These are phyloP conservation scores for Cheilosia impressa DNA, from an alignment of 2,888 invertebrate genomes.

Conservation along the genomic window DNA sequence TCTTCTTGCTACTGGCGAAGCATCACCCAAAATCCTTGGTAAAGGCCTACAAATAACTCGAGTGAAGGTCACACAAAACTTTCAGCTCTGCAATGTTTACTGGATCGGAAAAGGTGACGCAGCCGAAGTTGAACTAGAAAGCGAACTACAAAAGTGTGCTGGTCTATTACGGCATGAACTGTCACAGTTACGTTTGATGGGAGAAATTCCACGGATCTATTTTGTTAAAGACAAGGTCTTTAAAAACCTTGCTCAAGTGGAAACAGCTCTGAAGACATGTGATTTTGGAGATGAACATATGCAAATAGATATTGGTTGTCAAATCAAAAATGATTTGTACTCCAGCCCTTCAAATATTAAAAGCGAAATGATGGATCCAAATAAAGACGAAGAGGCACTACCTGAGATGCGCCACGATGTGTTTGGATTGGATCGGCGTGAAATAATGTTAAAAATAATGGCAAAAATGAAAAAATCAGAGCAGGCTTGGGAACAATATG, in stretches of 20 bases:
- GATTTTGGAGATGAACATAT: conserved; percentile 88
- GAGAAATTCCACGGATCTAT: conserved; percentile 89
- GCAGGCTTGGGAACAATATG: conserved; percentile 84
- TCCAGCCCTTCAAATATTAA: conserved; percentile 37
- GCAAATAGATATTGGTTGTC: conserved; percentile 83
- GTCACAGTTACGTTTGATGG: conserved; percentile 89
- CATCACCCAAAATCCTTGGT: conserved; percentile 86
- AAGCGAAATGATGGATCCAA: conserved; percentile 63
- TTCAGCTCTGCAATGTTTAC: conserved; percentile 88
- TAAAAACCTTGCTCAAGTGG: conserved; percentile 85
- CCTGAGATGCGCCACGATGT: conserved; percentile 90
- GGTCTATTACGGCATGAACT: conserved; percentile 89
- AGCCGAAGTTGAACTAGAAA: conserved; percentile 84
- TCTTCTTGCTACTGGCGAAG: conserved; percentile 89
- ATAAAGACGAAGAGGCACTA: conserved; percentile 83
- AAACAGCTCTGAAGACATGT: conserved; percentile 85
- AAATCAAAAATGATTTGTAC: conserved; percentile 50
- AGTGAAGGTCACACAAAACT: conserved; percentile 88
- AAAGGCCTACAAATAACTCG: conserved; percentile 89
- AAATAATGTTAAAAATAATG: conserved; percentile 86
- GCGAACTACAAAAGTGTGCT: conserved; percentile 85
- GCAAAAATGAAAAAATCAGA: conserved; percentile 85
- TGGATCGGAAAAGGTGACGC: conserved; percentile 87
- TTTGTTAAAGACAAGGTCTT: conserved; percentile 89
- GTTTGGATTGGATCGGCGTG: conserved; percentile 88